Conservation (phyloP, 2,888 invertebrate genomes). For the Ormyrus thymus region DNA sequence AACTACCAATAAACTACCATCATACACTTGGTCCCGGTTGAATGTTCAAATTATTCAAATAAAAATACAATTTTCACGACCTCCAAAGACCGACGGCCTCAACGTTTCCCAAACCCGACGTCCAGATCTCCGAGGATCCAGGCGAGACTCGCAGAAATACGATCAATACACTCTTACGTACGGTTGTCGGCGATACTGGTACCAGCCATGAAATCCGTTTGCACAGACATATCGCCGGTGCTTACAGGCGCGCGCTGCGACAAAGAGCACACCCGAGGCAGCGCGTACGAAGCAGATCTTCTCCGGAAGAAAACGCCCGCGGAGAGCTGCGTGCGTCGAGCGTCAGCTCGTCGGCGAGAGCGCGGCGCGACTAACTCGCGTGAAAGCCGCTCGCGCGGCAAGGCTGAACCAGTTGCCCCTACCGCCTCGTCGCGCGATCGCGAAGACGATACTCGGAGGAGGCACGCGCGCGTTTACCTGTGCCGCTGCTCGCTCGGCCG, state of each 20-base stretch:
- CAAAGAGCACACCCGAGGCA: not conserved
- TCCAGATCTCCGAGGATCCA: too few relatives aligned
- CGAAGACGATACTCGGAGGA: not conserved
- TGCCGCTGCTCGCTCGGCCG: too few relatives aligned
- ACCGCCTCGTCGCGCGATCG: constrained; percentile 2
- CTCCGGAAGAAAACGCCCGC: not conserved
- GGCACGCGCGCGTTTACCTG: not conserved
- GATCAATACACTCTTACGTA: constrained; percentile 20
- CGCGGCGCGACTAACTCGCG: constrained; percentile 45
- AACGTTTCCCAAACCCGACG: too few relatives aligned
- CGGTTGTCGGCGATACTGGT: constrained; percentile 30
- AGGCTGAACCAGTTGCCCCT: constrained; percentile 18
- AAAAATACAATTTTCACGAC: too few relatives aligned
- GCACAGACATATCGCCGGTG: constrained; percentile 35
- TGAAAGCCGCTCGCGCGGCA: constrained; percentile 15
- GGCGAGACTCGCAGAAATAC: too few relatives aligned
- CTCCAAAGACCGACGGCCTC: too few relatives aligned
- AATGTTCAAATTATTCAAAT: too few relatives aligned
- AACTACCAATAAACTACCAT: too few relatives aligned
- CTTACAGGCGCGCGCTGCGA: not conserved
- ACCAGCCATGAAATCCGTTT: constrained; percentile 23
- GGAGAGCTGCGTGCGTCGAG: not conserved
- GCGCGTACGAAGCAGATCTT: not conserved
- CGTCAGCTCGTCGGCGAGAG: constrained; percentile 34
- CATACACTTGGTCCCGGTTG: too few relatives aligned